Percentiles rank a stretch among this genome's conserved stretches.
Conservation (phyloP, 2,113 vertebrate genomes). For the Plotosus lineatus region DNA sequence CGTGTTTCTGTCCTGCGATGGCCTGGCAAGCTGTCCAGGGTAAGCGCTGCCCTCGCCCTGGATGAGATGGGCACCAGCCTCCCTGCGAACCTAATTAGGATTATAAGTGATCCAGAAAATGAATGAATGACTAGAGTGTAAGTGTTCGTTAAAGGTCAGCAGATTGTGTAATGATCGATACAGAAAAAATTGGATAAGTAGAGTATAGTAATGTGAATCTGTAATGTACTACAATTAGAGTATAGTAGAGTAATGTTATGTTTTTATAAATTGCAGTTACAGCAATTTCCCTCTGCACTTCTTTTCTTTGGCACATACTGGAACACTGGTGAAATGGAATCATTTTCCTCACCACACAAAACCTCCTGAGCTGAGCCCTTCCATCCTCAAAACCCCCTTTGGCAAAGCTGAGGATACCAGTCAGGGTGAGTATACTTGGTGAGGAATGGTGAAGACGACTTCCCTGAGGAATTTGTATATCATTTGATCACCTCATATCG, state of each 20-base stretch:
- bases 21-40: too few relatives aligned
- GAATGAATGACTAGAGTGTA: background rate
- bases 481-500: background rate
- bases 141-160: background rate
- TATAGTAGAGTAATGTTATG: background rate
- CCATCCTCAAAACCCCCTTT: background rate
- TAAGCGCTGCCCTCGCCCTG: too few relatives aligned
- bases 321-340: constrained; percentile 73
- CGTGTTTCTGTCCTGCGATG: too few relatives aligned
- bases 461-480: background rate
- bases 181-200: background rate
- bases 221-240: too few relatives aligned
- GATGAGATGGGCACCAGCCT: too few relatives aligned
- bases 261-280: constrained; percentile 72
- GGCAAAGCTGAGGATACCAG: constrained; percentile 29
- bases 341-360: constrained; percentile 18
- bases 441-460: background rate
- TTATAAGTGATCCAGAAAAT: background rate
- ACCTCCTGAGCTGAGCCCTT: constrained; percentile 28
- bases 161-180: background rate
- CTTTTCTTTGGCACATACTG: constrained; percentile 83
- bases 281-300: constrained; percentile 74
- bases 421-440: constrained; percentile 46
- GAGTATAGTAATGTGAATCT: background rate
- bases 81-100: too few relatives aligned